phyloP scores from a whole-genome alignment of 2,888 invertebrate genomes.

The Ennomos quercinarius region DNA sequence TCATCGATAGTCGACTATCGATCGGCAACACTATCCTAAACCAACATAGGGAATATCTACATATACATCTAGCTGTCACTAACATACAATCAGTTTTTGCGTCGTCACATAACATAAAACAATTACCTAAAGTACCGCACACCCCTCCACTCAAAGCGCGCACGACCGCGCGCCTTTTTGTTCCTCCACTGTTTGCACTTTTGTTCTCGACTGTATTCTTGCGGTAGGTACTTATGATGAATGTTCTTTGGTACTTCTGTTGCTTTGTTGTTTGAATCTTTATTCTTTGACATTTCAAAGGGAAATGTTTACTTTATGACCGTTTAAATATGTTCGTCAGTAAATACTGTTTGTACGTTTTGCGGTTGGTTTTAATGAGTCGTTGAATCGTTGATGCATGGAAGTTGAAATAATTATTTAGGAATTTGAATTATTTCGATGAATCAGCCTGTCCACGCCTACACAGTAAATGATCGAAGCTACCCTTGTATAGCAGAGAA shows the following conservation, averaged over 20 bases:
- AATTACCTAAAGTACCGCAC: slow-evolving; percentile 7
- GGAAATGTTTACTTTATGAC: slow-evolving; percentile 34
- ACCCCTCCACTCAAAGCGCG: slow-evolving; percentile 33
- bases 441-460: background rate
- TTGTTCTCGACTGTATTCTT: slow-evolving; percentile 41
- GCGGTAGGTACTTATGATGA: slow-evolving; percentile 27
- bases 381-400: background rate
- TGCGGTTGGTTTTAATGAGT: slow-evolving; percentile 13
- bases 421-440: background rate
- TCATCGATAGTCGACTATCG: too few species aligned
- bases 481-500: too few species aligned
- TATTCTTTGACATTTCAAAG: slow-evolving; percentile 24
- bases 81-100: too few species aligned
- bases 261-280: slow-evolving; percentile 8
- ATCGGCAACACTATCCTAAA: too few species aligned
- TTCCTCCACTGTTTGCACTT: slow-evolving; percentile 35
- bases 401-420: slow-evolving; percentile 5
- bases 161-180: slow-evolving; percentile 34
- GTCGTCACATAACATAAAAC: background rate
- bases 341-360: slow-evolving; percentile 20
- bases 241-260: slow-evolving; percentile 26
- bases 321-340: slow-evolving; percentile 31
- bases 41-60: too few species aligned
- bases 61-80: too few species aligned
- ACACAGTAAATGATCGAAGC: too few species aligned